A percentile compares a stretch with the other conserved stretches of the same genome.
Evolutionary conservation across 1,140 invertebrate species (phyloP).

Genomic region (Anoplophora glabripennis): DNA sequence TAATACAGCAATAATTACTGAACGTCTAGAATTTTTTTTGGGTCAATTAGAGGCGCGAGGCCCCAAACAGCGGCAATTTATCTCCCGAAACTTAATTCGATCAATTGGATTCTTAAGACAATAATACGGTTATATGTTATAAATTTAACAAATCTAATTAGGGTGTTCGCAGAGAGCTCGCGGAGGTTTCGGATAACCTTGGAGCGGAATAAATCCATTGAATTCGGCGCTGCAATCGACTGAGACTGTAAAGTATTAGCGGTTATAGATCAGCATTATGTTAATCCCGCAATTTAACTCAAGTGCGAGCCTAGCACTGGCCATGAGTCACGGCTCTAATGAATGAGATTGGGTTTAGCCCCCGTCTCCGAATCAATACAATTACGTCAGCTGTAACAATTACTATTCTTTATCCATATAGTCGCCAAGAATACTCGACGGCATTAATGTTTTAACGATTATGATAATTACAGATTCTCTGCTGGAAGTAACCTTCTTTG

Average conservation of each 20-base stretch:
- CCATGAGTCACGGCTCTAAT: slow-evolving; percentile 27
- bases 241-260: slow-evolving; percentile 2
- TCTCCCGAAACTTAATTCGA: no score
- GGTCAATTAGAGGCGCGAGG: no score
- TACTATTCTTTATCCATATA: slow-evolving; percentile 4
- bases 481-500: no score
- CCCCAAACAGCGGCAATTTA: no score
- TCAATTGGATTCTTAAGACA: no score
- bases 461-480: no score
- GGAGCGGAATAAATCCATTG: not conserved
- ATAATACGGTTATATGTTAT: no score
- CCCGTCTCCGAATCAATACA: slow-evolving; percentile 7
- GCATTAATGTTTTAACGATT: no score
- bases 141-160: no score
- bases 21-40: no score
- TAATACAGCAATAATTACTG: no score
- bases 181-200: not conserved
- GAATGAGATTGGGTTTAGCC: slow-evolving; percentile 20
- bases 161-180: no score
- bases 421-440: not conserved
- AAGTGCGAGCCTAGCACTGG: slow-evolving; percentile 12
- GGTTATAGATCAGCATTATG: slow-evolving; percentile 32
- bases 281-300: slow-evolving; percentile 31
- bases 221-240: not conserved
- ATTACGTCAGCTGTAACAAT: slow-evolving; percentile 8